Conservation (phyloP, 2,797 vertebrate genomes). For the Epinephelus coioides region DNA sequence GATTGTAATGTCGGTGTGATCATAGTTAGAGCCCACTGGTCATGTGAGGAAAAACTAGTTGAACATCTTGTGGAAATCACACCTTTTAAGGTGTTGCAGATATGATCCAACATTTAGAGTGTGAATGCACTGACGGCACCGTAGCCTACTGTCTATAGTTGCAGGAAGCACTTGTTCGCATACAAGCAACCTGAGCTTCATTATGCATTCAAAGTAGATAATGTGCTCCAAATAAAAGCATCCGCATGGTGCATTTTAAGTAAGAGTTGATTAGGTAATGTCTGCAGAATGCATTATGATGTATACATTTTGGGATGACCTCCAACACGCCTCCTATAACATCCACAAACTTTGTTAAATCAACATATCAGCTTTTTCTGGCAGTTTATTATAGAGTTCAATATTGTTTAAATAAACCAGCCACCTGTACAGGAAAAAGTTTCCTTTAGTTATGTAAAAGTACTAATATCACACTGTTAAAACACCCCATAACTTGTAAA, state of each 20-base stretch:
- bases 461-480: background rate
- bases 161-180: background rate
- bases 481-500: background rate
- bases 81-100: slow-evolving; percentile 59
- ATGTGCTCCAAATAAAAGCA: background rate
- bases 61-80: slow-evolving; percentile 61
- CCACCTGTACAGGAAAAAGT: background rate
- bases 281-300: slow-evolving; percentile 7
- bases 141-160: background rate
- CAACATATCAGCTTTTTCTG: background rate
- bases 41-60: slow-evolving; percentile 35
- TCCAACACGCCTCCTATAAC: background rate
- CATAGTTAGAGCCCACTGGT: slow-evolving; percentile 33
- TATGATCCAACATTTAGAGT: slow-evolving; percentile 44
- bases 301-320: background rate
- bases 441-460: background rate
- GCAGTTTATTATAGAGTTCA: background rate
- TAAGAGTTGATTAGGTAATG: background rate
- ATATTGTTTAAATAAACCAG: slow-evolving; percentile 3
- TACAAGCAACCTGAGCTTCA: background rate
- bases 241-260: slow-evolving; percentile 1
- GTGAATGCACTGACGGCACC: background rate
- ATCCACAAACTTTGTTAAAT: background rate
- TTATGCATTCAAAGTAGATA: background rate
- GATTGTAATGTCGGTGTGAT: slow-evolving; percentile 50